Evolutionary conservation across 2,113 vertebrate species (phyloP).

Genomic region (Bos javanicus): DNA sequence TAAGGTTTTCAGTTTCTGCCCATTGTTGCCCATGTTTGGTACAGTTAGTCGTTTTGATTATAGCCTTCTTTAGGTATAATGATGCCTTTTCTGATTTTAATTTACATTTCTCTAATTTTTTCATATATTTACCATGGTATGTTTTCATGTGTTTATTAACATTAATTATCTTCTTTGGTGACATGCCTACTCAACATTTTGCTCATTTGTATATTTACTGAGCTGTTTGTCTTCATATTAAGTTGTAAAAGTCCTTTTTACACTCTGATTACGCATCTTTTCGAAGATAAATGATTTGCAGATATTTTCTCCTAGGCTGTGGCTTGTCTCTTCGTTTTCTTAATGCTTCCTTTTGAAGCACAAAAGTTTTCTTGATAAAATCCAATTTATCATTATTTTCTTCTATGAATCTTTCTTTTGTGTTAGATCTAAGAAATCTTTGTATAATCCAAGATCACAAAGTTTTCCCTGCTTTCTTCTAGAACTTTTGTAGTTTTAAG

Average conservation of each 20-base stretch:
- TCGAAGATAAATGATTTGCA: neutral
- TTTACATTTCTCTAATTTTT: neutral
- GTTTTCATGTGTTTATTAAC: neutral
- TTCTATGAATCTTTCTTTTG: neutral
- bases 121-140: neutral
- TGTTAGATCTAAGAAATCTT: neutral
- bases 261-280: neutral
- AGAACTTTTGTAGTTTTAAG: neutral
- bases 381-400: neutral
- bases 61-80: neutral
- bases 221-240: neutral
- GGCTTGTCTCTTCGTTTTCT: neutral
- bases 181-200: neutral
- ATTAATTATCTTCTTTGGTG: neutral
- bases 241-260: neutral
- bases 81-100: neutral
- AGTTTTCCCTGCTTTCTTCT: neutral
- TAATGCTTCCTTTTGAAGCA: neutral
- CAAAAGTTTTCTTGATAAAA: neutral
- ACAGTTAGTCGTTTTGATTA: neutral
- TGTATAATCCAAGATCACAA: neutral
- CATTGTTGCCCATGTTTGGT: neutral
- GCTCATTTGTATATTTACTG: neutral
- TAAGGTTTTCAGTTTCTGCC: neutral
- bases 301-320: neutral